Percentiles rank a stretch among this genome's conserved stretches.
phyloP scores from a whole-genome alignment of 2,888 invertebrate species.

The Thera obeliscata region DNA sequence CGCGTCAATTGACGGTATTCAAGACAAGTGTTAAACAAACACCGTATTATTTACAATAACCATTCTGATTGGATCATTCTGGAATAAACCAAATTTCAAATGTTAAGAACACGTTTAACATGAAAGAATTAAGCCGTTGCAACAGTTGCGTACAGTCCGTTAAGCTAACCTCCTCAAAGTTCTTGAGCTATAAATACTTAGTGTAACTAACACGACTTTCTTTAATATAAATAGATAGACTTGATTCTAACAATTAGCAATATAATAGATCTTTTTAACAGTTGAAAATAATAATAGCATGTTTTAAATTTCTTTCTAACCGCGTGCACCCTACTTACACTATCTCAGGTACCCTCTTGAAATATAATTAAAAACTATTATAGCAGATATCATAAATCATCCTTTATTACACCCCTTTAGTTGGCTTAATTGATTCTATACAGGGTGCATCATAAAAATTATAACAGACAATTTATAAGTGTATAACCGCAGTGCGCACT shows the following conservation, averaged over 20 bases:
- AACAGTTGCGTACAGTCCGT: too few species aligned
- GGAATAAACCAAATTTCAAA: too few species aligned
- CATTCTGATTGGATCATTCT: conserved; percentile 2
- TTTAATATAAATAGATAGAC: too few species aligned
- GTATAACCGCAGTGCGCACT: conserved; percentile 25
- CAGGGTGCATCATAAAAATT: conserved; percentile 64
- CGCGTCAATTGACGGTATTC: conserved; percentile 72
- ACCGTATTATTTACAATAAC: conserved; percentile 3
- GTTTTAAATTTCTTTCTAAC: neutral
- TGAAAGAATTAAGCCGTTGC: too few species aligned
- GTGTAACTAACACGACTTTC: too few species aligned
- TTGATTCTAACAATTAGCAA: too few species aligned
- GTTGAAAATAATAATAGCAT: neutral
- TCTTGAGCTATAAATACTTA: too few species aligned
- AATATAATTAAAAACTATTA: conserved; percentile 79
- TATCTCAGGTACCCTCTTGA: conserved; percentile 53
- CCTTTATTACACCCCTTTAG: conserved; percentile 71
- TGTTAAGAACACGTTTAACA: too few species aligned
- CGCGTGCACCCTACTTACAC: neutral
- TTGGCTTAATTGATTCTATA: conserved; percentile 74
- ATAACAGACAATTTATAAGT: conserved; percentile 58
- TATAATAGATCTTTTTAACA: neutral
- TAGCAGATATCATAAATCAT: conserved; percentile 70
- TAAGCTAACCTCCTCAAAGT: too few species aligned
- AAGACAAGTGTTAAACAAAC: conserved; percentile 41